A percentile compares a stretch with the other conserved stretches of the same genome.
Conservation (phyloP, 2,113 vertebrate species). For the Apodemus speciosus region DNA sequence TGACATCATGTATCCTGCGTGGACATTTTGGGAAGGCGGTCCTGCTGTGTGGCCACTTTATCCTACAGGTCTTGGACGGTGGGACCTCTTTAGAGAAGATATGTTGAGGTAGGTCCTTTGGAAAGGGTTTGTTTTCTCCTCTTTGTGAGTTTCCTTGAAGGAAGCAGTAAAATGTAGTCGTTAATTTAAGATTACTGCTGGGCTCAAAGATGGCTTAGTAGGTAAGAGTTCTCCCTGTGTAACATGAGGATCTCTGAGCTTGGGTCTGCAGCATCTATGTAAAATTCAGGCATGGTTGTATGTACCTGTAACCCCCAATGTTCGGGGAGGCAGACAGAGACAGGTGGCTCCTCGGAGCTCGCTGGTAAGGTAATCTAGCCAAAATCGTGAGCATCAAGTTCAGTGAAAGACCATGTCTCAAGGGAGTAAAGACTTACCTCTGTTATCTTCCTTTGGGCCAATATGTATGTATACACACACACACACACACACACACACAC, state of each 20-base stretch:
- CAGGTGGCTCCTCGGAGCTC: background rate
- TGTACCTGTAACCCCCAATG: background rate
- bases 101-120: slow-evolving; percentile 88
- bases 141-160: slow-evolving; percentile 27
- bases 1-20: slow-evolving; percentile 99
- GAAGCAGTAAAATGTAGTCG: background rate
- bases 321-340: background rate
- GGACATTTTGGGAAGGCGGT: slow-evolving; percentile 99
- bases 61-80: slow-evolving; percentile 96
- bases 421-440: background rate
- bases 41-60: slow-evolving; percentile 99
- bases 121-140: background rate
- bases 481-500: background rate
- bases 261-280: background rate
- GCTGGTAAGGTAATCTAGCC: background rate
- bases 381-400: background rate
- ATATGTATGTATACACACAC: too few species aligned
- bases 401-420: background rate
- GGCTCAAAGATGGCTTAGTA: background rate
- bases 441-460: background rate
- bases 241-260: background rate
- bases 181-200: background rate
- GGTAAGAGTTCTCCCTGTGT: background rate
- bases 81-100: slow-evolving; percentile 97
- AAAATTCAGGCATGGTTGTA: background rate